These are phyloP conservation scores for Ennomos quercinarius DNA, from an alignment of 2,888 invertebrate species.

Conservation along the genomic window DNA sequence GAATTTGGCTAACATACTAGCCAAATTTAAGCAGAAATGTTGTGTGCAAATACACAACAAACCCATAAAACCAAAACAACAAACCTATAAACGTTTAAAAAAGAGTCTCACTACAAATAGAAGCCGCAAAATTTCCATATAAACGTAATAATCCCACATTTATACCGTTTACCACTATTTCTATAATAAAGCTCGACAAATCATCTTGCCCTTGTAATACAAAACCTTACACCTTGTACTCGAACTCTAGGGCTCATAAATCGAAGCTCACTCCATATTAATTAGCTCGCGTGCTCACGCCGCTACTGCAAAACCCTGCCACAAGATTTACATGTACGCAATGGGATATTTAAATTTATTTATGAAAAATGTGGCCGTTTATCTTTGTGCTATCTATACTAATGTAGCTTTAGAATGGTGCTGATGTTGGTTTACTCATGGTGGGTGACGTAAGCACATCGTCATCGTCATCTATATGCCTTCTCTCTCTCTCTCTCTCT, in stretches of 20 bases:
- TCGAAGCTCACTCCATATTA: conserved; percentile 76
- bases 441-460: too few species aligned
- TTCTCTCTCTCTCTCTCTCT: too few species aligned
- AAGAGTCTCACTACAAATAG: too few species aligned
- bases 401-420: neutral
- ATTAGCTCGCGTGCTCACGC: conserved; percentile 73
- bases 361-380: conserved; percentile 65
- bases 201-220: conserved; percentile 19
- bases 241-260: conserved; percentile 62
- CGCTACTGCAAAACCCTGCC: conserved; percentile 62
- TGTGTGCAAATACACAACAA: too few species aligned
- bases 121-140: too few species aligned
- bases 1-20: too few species aligned
- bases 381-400: conserved; percentile 21
- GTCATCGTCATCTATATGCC: too few species aligned
- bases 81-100: too few species aligned
- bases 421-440: neutral
- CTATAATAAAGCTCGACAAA: conserved; percentile 6
- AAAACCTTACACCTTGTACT: conserved; percentile 47
- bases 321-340: conserved; percentile 55
- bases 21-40: too few species aligned
- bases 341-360: conserved; percentile 67
- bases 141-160: too few species aligned
- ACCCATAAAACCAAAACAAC: too few species aligned
- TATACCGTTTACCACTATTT: conserved; percentile 1